These are phyloP conservation scores for Malurus leucopterus DNA, from an alignment of 2,797 vertebrate genomes.

Conservation along the genomic window DNA sequence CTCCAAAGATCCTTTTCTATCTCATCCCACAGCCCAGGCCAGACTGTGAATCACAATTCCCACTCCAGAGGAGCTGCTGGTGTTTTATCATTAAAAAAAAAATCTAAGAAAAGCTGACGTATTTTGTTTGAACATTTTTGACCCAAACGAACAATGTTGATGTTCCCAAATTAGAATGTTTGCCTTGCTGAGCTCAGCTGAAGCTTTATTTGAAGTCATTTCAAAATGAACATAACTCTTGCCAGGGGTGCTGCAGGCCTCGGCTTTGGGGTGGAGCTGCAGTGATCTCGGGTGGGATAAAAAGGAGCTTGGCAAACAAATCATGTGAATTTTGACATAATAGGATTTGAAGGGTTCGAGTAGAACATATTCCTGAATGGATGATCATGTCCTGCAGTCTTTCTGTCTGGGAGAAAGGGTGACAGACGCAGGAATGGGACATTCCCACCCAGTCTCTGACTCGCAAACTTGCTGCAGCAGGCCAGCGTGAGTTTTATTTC, in stretches of 20 bases:
- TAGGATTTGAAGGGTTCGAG: not conserved
- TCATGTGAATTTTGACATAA: not conserved
- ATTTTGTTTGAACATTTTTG: conserved; percentile 12
- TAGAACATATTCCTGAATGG: not conserved
- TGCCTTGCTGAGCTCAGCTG: not conserved
- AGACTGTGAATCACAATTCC: not conserved
- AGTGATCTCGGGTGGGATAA: not conserved
- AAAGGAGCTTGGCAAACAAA: not conserved
- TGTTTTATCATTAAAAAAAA: not conserved
- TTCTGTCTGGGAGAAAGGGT: not conserved
- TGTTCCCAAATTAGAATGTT: not conserved
- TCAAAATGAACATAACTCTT: not conserved
- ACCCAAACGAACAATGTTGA: not conserved
- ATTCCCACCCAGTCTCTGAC: not conserved
- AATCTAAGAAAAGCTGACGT: not conserved
- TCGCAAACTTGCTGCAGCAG: not conserved
- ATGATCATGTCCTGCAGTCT: not conserved
- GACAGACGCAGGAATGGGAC: not conserved
- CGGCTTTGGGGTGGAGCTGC: not conserved
- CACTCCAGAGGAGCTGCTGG: not conserved
- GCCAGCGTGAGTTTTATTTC: not conserved
- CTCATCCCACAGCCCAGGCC: not conserved
- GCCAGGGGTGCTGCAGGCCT: not conserved
- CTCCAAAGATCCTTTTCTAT: not conserved
- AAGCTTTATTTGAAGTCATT: not conserved